These are phyloP conservation scores for Nesoenas mayeri DNA, from an alignment of 2,113 vertebrate species.

Conservation along the genomic window DNA sequence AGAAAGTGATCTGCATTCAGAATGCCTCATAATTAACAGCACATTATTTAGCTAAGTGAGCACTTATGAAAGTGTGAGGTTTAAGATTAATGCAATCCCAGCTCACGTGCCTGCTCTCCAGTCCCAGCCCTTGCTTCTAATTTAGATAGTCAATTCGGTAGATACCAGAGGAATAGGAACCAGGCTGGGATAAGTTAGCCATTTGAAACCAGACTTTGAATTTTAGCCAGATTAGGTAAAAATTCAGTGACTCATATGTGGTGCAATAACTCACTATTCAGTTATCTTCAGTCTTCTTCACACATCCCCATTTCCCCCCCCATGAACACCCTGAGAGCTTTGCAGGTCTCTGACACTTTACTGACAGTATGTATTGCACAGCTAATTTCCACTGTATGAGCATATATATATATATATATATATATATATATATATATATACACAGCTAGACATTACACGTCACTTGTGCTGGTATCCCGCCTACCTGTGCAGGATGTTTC, in stretches of 20 bases:
- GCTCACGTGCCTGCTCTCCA: neutral
- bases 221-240: neutral
- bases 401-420: too few species aligned
- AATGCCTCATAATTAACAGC: neutral
- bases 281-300: neutral
- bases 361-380: neutral
- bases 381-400: neutral
- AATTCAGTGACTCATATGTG: neutral
- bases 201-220: neutral
- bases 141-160: neutral
- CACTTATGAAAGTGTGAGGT: neutral
- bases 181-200: neutral
- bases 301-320: rapidly evolving
- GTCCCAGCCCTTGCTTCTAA: neutral
- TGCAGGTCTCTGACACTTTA: neutral
- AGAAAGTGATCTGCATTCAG: neutral
- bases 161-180: neutral
- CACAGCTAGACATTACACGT: neutral
- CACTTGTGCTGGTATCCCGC: neutral
- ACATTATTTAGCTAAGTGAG: neutral
- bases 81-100: neutral
- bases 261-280: neutral
- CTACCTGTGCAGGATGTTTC: neutral
- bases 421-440: too few species aligned
- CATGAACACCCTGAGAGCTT: neutral